Evolutionary conservation across 2,113 vertebrate species (phyloP).

Genomic region (Aptenodytes patagonicus): DNA sequence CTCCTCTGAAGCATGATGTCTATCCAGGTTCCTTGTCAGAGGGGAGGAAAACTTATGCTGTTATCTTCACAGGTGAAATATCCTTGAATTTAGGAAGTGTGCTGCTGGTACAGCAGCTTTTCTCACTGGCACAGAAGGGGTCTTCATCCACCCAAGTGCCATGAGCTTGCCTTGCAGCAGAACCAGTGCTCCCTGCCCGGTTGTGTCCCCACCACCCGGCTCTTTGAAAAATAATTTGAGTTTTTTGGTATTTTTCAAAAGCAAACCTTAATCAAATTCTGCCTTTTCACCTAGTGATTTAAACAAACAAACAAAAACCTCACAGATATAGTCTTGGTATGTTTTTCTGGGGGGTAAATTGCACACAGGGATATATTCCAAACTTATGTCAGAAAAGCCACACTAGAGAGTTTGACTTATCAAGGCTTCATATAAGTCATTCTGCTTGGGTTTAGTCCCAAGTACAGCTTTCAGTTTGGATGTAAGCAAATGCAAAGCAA

Average conservation of each 20-base stretch:
- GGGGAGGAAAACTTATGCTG: accelerated
- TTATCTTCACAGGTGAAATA: background rate
- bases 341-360: background rate
- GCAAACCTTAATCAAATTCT: background rate
- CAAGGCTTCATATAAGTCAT: background rate
- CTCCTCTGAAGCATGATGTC: background rate
- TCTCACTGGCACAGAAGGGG: accelerated
- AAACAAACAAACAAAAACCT: background rate
- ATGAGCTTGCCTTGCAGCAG: background rate
- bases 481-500: background rate
- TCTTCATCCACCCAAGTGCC: background rate
- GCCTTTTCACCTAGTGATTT: background rate
- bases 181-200: accelerated
- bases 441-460: background rate
- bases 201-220: accelerated
- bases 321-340: background rate
- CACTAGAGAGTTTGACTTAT: background rate
- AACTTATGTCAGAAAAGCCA: background rate
- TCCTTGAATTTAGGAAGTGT: background rate
- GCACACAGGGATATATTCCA: background rate
- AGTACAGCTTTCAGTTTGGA: background rate
- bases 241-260: background rate
- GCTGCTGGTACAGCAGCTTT: background rate
- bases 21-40: background rate
- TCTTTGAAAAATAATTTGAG: background rate